These are phyloP conservation scores for Harlomillsia oculata DNA, from an alignment of 1,140 invertebrate genomes.

Conservation along the genomic window DNA sequence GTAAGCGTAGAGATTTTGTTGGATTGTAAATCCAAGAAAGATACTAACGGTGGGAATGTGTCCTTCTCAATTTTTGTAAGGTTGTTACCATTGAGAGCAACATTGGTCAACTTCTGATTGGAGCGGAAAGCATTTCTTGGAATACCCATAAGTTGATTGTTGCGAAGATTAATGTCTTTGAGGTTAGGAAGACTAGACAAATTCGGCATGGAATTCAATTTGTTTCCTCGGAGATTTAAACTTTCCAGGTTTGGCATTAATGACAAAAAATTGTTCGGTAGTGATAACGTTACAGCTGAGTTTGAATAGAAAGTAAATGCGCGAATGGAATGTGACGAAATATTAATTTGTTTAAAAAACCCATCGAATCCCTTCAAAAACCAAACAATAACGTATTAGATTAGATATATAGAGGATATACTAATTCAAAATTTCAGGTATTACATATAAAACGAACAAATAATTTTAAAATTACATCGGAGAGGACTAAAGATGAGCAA, in stretches of 20 bases:
- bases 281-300: neutral
- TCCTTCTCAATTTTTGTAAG: slow-evolving; percentile 13
- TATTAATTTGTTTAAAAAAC: slow-evolving; percentile 1
- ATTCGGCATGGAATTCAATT: slow-evolving; percentile 12
- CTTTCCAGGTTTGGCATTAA: slow-evolving; percentile 9
- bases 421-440: neutral
- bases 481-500: neutral
- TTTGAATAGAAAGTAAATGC: neutral
- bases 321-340: neutral
- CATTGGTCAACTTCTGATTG: slow-evolving; percentile 11
- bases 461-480: neutral
- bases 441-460: neutral
- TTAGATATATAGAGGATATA: neutral
- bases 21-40: slow-evolving; percentile 2
- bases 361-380: neutral
- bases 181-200: slow-evolving; percentile 9
- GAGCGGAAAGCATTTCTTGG: slow-evolving; percentile 5
- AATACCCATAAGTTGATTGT: slow-evolving; percentile 14
- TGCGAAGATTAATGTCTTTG: slow-evolving; percentile 3
- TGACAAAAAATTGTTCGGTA: slow-evolving; percentile 4
- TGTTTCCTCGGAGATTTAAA: slow-evolving; percentile 13
- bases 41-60: slow-evolving; percentile 13
- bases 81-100: slow-evolving; percentile 16
- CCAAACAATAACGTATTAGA: neutral
- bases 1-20: slow-evolving; percentile 23